These are phyloP conservation scores for Sarcophaga peregrina DNA, from an alignment of 1,140 invertebrate species.

Conservation along the genomic window DNA sequence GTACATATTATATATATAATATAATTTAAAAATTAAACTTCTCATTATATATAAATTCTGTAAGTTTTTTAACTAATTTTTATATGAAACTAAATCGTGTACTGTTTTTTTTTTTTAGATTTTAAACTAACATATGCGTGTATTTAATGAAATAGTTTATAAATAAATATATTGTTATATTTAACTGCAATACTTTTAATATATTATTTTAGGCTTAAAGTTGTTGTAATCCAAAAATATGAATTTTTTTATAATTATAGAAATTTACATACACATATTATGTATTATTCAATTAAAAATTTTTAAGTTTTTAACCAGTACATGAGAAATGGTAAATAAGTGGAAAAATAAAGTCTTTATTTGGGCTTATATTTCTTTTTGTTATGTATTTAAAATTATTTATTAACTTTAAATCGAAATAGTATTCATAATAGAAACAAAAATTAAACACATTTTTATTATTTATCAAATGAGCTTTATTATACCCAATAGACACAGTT, in stretches of 20 bases:
- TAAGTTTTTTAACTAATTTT: neutral
- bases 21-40: too few relatives aligned
- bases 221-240: conserved; percentile 1
- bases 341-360: neutral
- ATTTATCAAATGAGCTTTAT: too few relatives aligned
- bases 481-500: too few relatives aligned
- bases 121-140: neutral
- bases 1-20: too few relatives aligned
- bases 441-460: too few relatives aligned
- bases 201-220: neutral
- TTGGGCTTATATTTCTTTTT: too few relatives aligned
- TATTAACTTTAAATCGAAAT: too few relatives aligned
- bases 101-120: neutral
- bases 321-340: neutral
- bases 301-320: neutral
- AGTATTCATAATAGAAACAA: too few relatives aligned
- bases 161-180: conserved; percentile 15
- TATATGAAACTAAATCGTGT: neutral
- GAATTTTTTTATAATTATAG: neutral
- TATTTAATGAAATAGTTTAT: conserved; percentile 1
- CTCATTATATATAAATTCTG: too few relatives aligned
- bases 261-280: neutral
- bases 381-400: too few relatives aligned
- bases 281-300: neutral
- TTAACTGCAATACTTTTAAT: neutral